Evolutionary conservation across 2,888 invertebrate species (phyloP).

Genomic region (Lithophane leautieri): DNA sequence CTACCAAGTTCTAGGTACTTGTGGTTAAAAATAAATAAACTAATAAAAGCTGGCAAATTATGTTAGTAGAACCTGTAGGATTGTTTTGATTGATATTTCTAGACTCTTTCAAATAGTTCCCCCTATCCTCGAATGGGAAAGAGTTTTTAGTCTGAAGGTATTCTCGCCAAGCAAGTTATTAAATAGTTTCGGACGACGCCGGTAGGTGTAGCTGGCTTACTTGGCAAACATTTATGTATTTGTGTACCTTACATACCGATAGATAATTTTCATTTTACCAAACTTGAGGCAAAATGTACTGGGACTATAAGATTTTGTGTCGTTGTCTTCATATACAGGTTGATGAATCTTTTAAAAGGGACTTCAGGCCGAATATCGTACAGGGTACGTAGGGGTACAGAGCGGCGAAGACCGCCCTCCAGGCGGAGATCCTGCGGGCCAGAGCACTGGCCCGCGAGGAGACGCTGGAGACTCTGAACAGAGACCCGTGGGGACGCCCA

Average conservation of each 20-base stretch:
- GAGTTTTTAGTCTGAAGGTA: background rate
- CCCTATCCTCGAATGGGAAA: conserved; percentile 9
- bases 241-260: background rate
- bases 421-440: too few relatives aligned
- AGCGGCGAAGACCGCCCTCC: too few relatives aligned
- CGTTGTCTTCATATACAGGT: background rate
- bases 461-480: too few relatives aligned
- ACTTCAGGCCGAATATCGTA: too few relatives aligned
- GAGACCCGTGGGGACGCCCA: too few relatives aligned
- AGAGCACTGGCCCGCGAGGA: too few relatives aligned
- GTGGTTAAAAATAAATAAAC: background rate
- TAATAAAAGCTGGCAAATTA: background rate
- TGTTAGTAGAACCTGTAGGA: conserved; percentile 10
- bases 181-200: background rate
- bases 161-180: background rate
- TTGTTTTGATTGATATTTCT: conserved; percentile 12
- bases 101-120: conserved; percentile 20
- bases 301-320: background rate
- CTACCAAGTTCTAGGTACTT: background rate
- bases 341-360: background rate
- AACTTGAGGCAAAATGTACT: background rate
- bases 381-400: too few relatives aligned
- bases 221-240: background rate
- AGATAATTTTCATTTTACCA: background rate
- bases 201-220: conserved; percentile 34